These are phyloP conservation scores for Thamnophis sirtalis DNA, from an alignment of 2,113 vertebrate genomes.

Conservation along the genomic window DNA sequence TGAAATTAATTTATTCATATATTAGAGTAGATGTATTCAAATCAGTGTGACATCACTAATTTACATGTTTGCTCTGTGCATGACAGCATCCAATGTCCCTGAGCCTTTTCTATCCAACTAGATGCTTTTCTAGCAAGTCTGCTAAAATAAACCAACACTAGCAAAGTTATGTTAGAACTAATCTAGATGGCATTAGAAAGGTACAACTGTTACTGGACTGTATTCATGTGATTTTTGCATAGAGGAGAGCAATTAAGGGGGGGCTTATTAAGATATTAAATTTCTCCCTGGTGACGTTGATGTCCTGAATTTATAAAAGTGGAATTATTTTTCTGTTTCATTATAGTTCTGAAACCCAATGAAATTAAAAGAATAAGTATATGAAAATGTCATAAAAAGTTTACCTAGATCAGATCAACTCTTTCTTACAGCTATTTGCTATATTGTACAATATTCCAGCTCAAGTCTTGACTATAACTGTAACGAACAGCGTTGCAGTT, in stretches of 20 bases:
- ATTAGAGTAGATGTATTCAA: neutral
- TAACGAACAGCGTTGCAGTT: neutral
- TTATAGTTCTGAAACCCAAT: neutral
- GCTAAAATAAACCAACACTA: conserved; percentile 13
- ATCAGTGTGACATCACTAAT: neutral
- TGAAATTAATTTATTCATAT: neutral
- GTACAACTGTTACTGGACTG: neutral
- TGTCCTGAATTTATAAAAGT: neutral
- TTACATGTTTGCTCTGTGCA: neutral
- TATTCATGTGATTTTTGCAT: neutral
- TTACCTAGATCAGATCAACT: conserved; percentile 3
- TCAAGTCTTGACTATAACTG: neutral
- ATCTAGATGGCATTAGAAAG: conserved; percentile 31
- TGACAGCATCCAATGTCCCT: neutral
- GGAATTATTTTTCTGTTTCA: neutral
- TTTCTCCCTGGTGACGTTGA: neutral
- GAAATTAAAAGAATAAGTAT: conserved; percentile 13
- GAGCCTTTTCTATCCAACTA: neutral
- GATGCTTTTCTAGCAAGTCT: neutral
- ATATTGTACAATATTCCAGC: neutral
- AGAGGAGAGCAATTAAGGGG: neutral
- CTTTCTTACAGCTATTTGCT: neutral
- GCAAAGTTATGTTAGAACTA: conserved; percentile 12
- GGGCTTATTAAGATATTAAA: neutral
- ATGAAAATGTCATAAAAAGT: conserved; percentile 13